Percentiles rank a stretch among this genome's conserved stretches.
Conservation (phyloP, 2,888 invertebrate genomes). For the Amphipyra berbera region DNA sequence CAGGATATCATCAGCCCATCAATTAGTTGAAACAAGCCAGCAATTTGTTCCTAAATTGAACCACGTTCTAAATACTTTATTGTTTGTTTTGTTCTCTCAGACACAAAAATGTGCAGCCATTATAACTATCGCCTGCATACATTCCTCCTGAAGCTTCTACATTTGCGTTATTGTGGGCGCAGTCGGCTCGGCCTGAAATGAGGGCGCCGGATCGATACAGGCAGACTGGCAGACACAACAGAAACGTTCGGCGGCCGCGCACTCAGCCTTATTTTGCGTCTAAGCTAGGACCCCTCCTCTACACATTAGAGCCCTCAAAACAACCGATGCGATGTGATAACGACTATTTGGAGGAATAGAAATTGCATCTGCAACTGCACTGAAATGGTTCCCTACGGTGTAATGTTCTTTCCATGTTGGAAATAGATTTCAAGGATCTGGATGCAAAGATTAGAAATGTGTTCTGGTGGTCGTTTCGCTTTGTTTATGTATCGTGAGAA, state of each 20-base stretch:
- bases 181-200: conserved; percentile 83
- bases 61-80: conserved; percentile 33
- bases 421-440: conserved; percentile 42
- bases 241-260: conserved; percentile 51
- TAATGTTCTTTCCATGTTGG: conserved; percentile 28
- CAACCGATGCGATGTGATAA: conserved; percentile 43
- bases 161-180: conserved; percentile 76
- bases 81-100: conserved; percentile 32
- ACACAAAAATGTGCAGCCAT: conserved; percentile 46
- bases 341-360: conserved; percentile 31
- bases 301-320: conserved; percentile 39
- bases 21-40: conserved; percentile 29
- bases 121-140: conserved; percentile 62
- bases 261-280: conserved; percentile 50
- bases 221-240: conserved; percentile 87
- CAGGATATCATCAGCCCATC: conserved; percentile 29
- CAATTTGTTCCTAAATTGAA: conserved; percentile 51
- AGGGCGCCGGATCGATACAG: conserved; percentile 90
- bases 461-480: conserved; percentile 28
- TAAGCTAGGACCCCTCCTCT: conserved; percentile 29
- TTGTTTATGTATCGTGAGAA: conserved; percentile 39
- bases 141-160: conserved; percentile 70
- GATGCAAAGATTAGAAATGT: conserved; percentile 31
- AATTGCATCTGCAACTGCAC: conserved; percentile 32
- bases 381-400: conserved; percentile 40